Base-by-base conservation (phyloP, 2,888 invertebrate genomes). In the Erebia ligea region DNA sequence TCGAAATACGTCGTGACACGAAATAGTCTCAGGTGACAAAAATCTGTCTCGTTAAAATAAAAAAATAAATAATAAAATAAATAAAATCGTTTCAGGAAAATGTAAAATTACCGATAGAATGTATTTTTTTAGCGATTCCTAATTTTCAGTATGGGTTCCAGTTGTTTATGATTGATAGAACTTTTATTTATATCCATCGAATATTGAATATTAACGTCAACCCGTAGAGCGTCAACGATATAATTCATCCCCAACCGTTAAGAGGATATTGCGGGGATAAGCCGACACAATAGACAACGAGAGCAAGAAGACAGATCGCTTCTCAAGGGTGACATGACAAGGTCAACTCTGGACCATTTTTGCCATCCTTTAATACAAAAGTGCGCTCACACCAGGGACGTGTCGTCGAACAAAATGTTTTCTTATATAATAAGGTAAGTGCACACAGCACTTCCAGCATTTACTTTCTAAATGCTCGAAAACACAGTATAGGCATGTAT, bases 261-360 rank as follows among this genome's bases (percentile, higher is more conserved):
- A 76, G 74, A 76, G 73, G 73, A 76, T 75, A 76, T 76, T 77
- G 76, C 71, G 66, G 71, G 73, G 71, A 72, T 73, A 73, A 70
- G 67, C 68, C 69, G 68, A 63, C 71, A 76, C 75, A 76, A 75
- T 71, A 64, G 75, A 73, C 69, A 73, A 71, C 61, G 74, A 65
- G 64, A 66, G 73, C 70, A 66, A 69, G 74, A 84, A 86, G 87
- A 87, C 80, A 79, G 83, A 89, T 86, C 80, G 80, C 77, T 81
- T 76, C 78, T 83, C 76, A 75, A 76, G 76, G 81, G 79, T 81
- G 86, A 84, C 85, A 72, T 69, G 61, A 62, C 74, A 72, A 73
- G 69, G 72, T 66, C 71, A 67, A 66, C 59, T 61, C 25, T 70
- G 34, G 67, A 70, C 68, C 71, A 73, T 72, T 76, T 73, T 71